Evolutionary conservation across 2,888 invertebrate species (phyloP), one percentile per base, ranked within the genome.

Genomic region (Polyommatus iphigenia): DNA sequence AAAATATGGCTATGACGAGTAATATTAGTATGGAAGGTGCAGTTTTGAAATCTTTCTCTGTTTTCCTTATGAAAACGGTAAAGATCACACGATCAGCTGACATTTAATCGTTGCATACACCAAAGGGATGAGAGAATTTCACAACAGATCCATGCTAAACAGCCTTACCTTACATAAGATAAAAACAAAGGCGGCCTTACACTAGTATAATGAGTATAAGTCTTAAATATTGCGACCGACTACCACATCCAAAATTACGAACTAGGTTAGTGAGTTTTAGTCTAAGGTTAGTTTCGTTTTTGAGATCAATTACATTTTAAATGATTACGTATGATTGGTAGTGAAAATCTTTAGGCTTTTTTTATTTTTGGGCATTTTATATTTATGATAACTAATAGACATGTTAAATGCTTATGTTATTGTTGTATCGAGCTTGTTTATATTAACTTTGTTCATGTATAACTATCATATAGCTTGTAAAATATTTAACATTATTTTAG

Each of bases 261-360:
- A 5, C 73, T 75, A 75, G 18, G 75, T 75, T 75, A 75, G 75
- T 29, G 24, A 18, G 54, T 29, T 54, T 75, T 75, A 75, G 46
- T 75, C 75, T 75, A 75, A 54, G 24, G 54, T 75, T 75, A 54
- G 54, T 75, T 75, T 41, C 8, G 50, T 29, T 75, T 73, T 75
- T 75, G 75, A 75, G 75, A 75, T 75, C 75, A 75, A 75, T 54
- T 75, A 75, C 20, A 13, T 46, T n/a, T 73, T 5, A 46, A 13
- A 67, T 32, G 29, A 29, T 20, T 32, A 67, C 67, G 67, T 67
- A 67, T 67, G 29, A 67, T 67, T 32, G 6, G 5, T 7, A 29
- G 29, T 67, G 67, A 18, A 67, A 32, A 18, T 29, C 29, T 67
- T 29, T 13, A 62, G 29, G 15, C 67, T 5, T 67, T 67, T 29